These are phyloP conservation scores for Actinia equina DNA, from an alignment of 64 coral and sea anemone species.

Conservation along the genomic window DNA sequence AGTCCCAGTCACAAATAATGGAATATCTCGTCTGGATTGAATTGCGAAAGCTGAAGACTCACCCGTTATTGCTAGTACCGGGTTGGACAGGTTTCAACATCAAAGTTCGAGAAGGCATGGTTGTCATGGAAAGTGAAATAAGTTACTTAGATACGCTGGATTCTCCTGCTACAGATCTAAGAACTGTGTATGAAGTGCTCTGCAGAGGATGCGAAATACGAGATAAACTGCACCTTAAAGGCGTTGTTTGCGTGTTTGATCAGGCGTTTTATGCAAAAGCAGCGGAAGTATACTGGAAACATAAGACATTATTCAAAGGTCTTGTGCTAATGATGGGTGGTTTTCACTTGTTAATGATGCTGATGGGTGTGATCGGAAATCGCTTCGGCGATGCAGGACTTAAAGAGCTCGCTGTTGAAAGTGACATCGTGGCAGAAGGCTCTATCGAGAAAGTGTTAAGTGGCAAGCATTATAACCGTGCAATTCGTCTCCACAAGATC, in stretches of 20 bases:
- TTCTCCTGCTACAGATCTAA: constrained; percentile 58
- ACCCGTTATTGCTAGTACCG: too few species aligned
- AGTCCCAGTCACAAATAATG: too few species aligned
- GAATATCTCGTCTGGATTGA: too few species aligned
- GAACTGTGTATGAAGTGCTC: constrained; percentile 58
- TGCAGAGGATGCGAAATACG: constrained; percentile 46
- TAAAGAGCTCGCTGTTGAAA: constrained; percentile 43
- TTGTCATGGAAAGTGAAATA: constrained; percentile 49
- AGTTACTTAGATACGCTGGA: constrained; percentile 54
- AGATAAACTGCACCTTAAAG: constrained; percentile 27
- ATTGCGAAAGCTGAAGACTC: too few species aligned
- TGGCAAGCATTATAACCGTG: constrained; percentile 71
- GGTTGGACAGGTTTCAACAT: too few species aligned
- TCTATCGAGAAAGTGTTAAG: constrained; percentile 33
- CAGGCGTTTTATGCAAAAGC: constrained; percentile 65
- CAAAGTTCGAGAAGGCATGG: constrained; percentile 21
- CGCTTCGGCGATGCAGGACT: constrained; percentile 54
- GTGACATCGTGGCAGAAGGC: not conserved
- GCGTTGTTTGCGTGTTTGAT: constrained; percentile 67
- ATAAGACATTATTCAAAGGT: constrained; percentile 37
- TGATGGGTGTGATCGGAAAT: constrained; percentile 49
- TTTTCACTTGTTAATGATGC: constrained; percentile 58
- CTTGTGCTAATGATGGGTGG: constrained; percentile 60
- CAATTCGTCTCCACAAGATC: constrained; percentile 55
- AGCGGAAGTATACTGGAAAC: constrained; percentile 52